phyloP scores from a whole-genome alignment of 2,888 invertebrate genomes.

The Philereme transversata region DNA sequence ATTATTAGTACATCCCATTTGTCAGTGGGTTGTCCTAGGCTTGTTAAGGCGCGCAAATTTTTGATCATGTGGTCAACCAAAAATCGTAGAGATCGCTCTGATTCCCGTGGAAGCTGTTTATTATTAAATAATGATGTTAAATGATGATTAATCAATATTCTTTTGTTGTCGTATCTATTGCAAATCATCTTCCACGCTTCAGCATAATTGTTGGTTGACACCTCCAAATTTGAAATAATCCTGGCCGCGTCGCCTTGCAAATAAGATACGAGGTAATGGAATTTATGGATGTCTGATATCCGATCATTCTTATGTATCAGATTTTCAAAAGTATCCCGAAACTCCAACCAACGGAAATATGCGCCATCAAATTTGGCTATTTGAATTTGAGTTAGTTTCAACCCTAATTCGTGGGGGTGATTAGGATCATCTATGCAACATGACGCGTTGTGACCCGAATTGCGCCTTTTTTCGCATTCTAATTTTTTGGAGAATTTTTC shows the following conservation, averaged over 20 bases:
- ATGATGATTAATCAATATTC: conserved; percentile 39
- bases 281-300: conserved; percentile 30
- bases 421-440: conserved; percentile 7
- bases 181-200: conserved; percentile 41
- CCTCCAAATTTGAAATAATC: conserved; percentile 37
- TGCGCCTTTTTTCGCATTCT: conserved; percentile 6
- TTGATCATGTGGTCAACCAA: conserved; percentile 41
- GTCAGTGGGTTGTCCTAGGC: conserved; percentile 23
- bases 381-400: conserved; percentile 18
- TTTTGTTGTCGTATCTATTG: conserved; percentile 36
- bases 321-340: conserved; percentile 1
- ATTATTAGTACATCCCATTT: conserved; percentile 11
- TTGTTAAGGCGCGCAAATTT: conserved; percentile 32
- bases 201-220: conserved; percentile 31
- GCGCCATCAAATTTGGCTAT: conserved; percentile 36
- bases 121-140: conserved; percentile 38
- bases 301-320: conserved; percentile 30
- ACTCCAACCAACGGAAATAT: not conserved
- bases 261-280: conserved; percentile 40
- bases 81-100: conserved; percentile 35
- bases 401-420: not conserved
- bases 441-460: conserved; percentile 2
- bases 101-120: conserved; percentile 26
- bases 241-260: conserved; percentile 37
- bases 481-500: conserved; percentile 3